These are phyloP conservation scores for Trichonephila inaurata DNA, from an alignment of 1,140 invertebrate genomes.

Conservation along the genomic window DNA sequence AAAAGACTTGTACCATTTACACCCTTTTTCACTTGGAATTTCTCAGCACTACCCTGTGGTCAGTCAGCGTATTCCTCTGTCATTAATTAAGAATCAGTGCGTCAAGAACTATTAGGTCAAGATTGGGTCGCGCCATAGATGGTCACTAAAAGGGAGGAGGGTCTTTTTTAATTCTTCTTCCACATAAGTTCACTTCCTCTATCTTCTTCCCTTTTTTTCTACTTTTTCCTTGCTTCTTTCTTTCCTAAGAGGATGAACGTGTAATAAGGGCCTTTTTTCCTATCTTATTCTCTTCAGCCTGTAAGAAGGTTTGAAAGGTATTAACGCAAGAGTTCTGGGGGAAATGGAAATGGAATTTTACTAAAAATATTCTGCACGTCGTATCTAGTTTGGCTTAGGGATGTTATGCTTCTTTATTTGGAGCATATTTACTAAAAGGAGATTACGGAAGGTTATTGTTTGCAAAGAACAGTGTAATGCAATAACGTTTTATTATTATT, in stretches of 20 bases:
- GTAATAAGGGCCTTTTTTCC: constrained; percentile 24
- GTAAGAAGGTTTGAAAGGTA: constrained; percentile 46
- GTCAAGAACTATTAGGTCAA: constrained; percentile 57
- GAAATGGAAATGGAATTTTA: constrained; percentile 20
- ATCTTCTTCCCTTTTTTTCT: neutral
- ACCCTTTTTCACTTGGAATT: neutral
- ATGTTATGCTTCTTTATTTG: neutral
- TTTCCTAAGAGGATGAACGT: constrained; percentile 25
- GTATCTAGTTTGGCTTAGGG: neutral
- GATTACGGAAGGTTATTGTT: neutral
- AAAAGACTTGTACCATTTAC: neutral
- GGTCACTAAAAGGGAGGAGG: constrained; percentile 33
- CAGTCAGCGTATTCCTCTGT: neutral
- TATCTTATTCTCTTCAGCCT: constrained; percentile 5
- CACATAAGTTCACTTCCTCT: neutral
- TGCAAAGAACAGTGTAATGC: neutral
- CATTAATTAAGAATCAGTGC: constrained; percentile 63
- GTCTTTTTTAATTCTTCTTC: constrained; percentile 26
- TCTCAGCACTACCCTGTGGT: neutral
- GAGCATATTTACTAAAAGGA: neutral
- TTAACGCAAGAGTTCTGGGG: neutral
- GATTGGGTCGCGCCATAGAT: constrained; percentile 33
- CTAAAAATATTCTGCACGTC: constrained; percentile 1
- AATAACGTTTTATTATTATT: too few species aligned
- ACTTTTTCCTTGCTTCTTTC: neutral